Evolutionary conservation across 2,888 invertebrate genomes (phyloP).

Genomic region (Eledona agricola): DNA sequence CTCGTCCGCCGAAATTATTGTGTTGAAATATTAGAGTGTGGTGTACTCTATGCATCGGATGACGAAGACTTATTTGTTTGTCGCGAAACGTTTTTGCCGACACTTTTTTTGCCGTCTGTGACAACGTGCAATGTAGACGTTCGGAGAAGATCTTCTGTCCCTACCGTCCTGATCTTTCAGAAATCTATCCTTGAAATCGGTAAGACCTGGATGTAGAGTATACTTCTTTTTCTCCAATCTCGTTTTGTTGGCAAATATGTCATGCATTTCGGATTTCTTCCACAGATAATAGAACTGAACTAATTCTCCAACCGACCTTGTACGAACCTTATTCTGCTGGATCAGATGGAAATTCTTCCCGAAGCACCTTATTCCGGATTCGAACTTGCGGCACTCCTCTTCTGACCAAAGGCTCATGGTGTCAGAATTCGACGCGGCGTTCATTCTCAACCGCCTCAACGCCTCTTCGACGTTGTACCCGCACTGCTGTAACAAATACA

Average conservation of each 20-base stretch:
- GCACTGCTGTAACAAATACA: constrained; percentile 90
- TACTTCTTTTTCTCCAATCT: constrained; percentile 93
- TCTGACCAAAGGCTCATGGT: constrained; percentile 93
- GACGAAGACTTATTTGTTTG: constrained; percentile 44
- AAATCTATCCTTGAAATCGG: constrained; percentile 94
- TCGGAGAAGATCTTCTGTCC: constrained; percentile 78
- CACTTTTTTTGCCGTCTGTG: constrained; percentile 43
- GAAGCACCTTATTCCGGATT: constrained; percentile 90
- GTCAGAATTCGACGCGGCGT: constrained; percentile 68
- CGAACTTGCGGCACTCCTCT: constrained; percentile 96
- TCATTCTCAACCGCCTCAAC: constrained; percentile 71
- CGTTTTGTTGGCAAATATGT: constrained; percentile 88
- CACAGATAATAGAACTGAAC: constrained; percentile 97
- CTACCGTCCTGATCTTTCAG: constrained; percentile 83
- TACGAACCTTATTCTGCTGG: constrained; percentile 90
- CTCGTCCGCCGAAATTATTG: too few relatives aligned
- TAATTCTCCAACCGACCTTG: constrained; percentile 93
- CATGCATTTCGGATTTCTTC: constrained; percentile 99
- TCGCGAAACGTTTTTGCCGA: constrained; percentile 39
- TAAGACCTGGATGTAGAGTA: constrained; percentile 88
- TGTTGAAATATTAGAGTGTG: too few relatives aligned
- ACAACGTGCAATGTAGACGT: too few relatives aligned
- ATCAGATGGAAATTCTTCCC: constrained; percentile 97
- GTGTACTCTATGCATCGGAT: constrained; percentile 48
- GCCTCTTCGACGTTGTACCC: constrained; percentile 97